Evolutionary conservation across 2,113 vertebrate genomes (phyloP).

Genomic region (Thryonomys swinderianus): DNA sequence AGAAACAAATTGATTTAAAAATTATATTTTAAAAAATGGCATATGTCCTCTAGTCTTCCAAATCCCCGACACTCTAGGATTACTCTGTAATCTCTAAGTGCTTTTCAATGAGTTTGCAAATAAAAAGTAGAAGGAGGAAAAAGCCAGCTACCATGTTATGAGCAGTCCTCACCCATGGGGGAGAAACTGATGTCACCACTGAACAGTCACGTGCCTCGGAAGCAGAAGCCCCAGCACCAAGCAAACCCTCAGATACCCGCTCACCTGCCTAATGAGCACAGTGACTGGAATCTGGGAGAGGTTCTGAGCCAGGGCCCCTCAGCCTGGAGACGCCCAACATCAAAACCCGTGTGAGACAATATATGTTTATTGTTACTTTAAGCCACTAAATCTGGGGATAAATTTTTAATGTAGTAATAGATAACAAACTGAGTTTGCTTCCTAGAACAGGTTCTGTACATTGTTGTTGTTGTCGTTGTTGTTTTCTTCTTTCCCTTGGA

Average conservation of each 20-base stretch:
- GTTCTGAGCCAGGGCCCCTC: background rate
- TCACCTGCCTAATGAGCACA: background rate
- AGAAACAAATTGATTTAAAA: constrained; percentile 9
- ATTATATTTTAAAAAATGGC: constrained; percentile 7
- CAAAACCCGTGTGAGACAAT: background rate
- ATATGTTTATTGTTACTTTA: background rate
- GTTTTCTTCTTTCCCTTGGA: background rate
- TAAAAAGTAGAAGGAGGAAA: background rate
- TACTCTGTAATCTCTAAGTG: constrained; percentile 51
- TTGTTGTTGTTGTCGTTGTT: no score
- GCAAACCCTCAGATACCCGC: background rate
- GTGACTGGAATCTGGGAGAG: background rate
- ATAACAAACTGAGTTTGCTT: background rate
- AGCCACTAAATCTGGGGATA: background rate
- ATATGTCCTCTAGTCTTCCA: background rate
- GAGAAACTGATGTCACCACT: background rate
- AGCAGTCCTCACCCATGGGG: background rate
- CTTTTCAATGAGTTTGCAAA: constrained; percentile 25
- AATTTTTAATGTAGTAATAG: background rate
- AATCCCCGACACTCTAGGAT: background rate
- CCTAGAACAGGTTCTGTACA: background rate
- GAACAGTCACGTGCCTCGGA: background rate
- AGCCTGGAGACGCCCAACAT: background rate
- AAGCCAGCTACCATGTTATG: background rate
- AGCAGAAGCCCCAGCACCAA: background rate